Conservation (phyloP, 2,113 vertebrate species). For the Craseonycteris thonglongyai region DNA sequence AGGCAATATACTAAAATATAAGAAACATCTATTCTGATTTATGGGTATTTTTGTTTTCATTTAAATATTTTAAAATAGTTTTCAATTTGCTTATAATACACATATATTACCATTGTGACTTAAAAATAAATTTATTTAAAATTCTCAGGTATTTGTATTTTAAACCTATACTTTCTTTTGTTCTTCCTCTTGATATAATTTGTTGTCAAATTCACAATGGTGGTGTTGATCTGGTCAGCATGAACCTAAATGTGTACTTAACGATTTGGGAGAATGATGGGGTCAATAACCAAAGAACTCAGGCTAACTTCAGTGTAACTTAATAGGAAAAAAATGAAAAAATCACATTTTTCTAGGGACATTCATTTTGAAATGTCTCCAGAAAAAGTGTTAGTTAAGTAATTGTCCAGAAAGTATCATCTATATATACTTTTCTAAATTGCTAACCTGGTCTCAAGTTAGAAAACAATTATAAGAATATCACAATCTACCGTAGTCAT, state of each 20-base stretch:
- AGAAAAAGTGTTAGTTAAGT: neutral
- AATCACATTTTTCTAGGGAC: neutral
- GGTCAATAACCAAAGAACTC: neutral
- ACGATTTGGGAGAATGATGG: neutral
- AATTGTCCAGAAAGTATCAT: neutral
- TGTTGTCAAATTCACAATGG: neutral
- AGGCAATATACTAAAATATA: neutral
- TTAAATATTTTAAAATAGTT: neutral
- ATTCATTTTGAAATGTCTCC: neutral
- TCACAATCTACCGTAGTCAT: neutral
- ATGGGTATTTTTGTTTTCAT: neutral
- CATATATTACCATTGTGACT: neutral
- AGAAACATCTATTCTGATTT: neutral
- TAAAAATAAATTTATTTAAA: neutral
- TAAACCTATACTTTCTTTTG: neutral
- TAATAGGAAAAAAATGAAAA: neutral
- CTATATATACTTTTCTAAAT: neutral
- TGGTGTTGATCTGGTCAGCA: neutral
- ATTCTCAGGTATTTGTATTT: neutral
- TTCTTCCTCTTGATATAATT: neutral
- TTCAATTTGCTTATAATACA: neutral
- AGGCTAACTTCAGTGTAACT: neutral
- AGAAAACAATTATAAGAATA: neutral
- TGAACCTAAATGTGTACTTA: neutral
- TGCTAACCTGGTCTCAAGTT: neutral